Evolutionary conservation across 1,140 invertebrate genomes (phyloP).

Genomic region (Drosophila navojoa): DNA sequence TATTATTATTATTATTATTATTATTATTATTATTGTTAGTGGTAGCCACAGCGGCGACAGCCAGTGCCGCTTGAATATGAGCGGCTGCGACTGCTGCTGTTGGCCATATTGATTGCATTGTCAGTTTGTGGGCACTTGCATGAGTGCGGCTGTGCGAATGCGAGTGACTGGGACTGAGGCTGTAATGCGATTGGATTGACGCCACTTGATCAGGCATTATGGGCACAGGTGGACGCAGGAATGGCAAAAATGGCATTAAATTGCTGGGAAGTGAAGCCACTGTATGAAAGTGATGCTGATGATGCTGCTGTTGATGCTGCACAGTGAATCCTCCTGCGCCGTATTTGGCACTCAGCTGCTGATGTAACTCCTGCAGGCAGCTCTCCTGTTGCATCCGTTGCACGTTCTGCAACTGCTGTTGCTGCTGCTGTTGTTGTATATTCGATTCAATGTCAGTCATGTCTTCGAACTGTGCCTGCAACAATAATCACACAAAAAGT

Average conservation of each 20-base stretch:
- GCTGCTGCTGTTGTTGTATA: slow-evolving; percentile 58
- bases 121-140: slow-evolving; percentile 33
- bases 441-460: slow-evolving; percentile 70
- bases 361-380: slow-evolving; percentile 67
- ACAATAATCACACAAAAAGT: not conserved
- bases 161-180: slow-evolving; percentile 28
- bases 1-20: slow-evolving; percentile 51
- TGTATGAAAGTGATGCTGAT: slow-evolving; percentile 1
- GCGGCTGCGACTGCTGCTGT: slow-evolving; percentile 76
- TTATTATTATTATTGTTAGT: slow-evolving; percentile 50
- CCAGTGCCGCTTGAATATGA: slow-evolving; percentile 78
- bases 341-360: slow-evolving; percentile 64
- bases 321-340: slow-evolving; percentile 31
- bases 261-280: slow-evolving; percentile 20
- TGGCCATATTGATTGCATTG: slow-evolving; percentile 75
- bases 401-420: slow-evolving; percentile 59
- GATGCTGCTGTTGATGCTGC: slow-evolving; percentile 36
- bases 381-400: slow-evolving; percentile 66
- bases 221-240: slow-evolving; percentile 58
- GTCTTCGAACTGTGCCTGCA: slow-evolving; percentile 60
- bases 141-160: slow-evolving; percentile 4
- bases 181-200: slow-evolving; percentile 26
- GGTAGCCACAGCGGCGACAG: slow-evolving; percentile 70
- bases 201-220: slow-evolving; percentile 44
- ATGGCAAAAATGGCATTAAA: slow-evolving; percentile 71